These are phyloP conservation scores for Stegodyphus dumicola DNA, from an alignment of 1,140 invertebrate species.

Conservation along the genomic window DNA sequence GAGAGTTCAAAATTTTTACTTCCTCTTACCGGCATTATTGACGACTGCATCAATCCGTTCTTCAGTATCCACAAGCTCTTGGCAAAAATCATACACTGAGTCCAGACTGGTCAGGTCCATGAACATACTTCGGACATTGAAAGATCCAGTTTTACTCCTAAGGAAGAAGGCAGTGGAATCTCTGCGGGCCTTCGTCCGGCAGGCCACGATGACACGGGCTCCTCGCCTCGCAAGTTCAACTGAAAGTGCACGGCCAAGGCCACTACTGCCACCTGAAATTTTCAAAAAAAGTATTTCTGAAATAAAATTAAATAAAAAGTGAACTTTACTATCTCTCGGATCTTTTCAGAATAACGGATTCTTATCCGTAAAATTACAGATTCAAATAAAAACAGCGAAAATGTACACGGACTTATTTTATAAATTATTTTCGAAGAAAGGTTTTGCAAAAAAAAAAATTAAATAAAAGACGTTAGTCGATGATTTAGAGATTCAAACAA, in stretches of 20 bases:
- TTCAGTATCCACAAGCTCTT: conserved; percentile 74
- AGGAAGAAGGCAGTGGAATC: conserved; percentile 67
- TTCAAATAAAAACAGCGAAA: too few species aligned
- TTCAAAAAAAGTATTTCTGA: conserved; percentile 5
- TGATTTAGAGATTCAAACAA: too few species aligned
- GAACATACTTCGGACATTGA: conserved; percentile 72
- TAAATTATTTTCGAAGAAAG: too few species aligned
- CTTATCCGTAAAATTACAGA: too few species aligned
- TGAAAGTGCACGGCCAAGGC: conserved; percentile 67
- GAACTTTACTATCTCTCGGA: too few species aligned
- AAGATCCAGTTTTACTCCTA: conserved; percentile 66
- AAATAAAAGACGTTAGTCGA: too few species aligned
- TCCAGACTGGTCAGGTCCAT: conserved; percentile 78
- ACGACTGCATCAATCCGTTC: conserved; percentile 78
- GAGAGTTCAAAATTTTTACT: too few species aligned
- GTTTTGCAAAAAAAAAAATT: too few species aligned
- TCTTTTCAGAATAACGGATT: too few species aligned
- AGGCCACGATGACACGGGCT: conserved; percentile 81
- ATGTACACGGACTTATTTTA: too few species aligned
- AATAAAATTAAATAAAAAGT: background rate
- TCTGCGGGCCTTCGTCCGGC: conserved; percentile 71
- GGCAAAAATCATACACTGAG: conserved; percentile 78
- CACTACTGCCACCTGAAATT: conserved; percentile 67
- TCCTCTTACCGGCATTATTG: conserved; percentile 77
- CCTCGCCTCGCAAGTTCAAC: conserved; percentile 69